Base-by-base conservation (phyloP, 2,888 invertebrate species). In the Philaethria dido region DNA sequence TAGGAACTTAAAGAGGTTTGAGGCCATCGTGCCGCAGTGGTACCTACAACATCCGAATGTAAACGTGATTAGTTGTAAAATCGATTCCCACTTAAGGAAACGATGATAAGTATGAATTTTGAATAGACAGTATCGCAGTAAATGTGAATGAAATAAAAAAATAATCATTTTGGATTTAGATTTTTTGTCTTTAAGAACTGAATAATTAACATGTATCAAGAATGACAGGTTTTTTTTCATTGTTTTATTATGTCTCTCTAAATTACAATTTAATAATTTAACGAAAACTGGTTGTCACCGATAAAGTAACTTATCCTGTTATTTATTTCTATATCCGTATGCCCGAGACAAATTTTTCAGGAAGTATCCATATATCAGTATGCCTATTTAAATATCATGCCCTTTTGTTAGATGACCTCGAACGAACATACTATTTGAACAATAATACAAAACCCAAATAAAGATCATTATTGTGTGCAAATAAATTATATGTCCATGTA, bases 361-460 rank as follows among this genome's bases (percentile, higher is more conserved):
- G 57, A 42, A 57, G 57, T 42, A 22, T 9, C 25, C 22, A 16
- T 57, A 16, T 42, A 25, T 57, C 42, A 5, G 9, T 60, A 18
- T 29, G 5, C 13, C 16, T 33, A 18, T 18, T 47, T 20, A 8
- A 60, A 60, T 60, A 45, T 60, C 60, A 60, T 60, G 60, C 25
- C 13, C 45, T 60, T 60, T 60, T 60, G 60, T 60, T 44, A 33
- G 47, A 18, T 60, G 60, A 60, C 60, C 60, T 60, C 60, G 60
- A 20, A 18, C 6, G 47, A 33, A 18, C 20, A 42, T 47, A 54
- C 18, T 60, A 60, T 60, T 45, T 33, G 44, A 29, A 60, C 33
- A 33, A 47, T 20, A 47, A 60, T 33, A 33, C 29, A 20, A 47
- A 18, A 60, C 29, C 29, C 45, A 60, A 60, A 60, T 60, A 60